These are phyloP conservation scores for Corythaixoides concolor DNA, from an alignment of 2,113 vertebrate genomes.

Conservation along the genomic window DNA sequence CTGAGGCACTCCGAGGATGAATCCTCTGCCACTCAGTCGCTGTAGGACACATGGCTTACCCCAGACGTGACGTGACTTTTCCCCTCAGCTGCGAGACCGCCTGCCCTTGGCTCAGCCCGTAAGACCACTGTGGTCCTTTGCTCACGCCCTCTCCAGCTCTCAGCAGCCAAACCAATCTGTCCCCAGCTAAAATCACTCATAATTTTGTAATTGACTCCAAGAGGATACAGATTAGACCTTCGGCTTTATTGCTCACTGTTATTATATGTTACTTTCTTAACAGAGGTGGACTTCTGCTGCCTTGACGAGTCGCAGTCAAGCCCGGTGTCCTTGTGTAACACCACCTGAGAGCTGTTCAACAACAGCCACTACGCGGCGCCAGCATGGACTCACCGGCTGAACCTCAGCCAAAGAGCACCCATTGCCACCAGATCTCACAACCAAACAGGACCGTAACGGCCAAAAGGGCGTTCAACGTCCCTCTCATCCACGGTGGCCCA, in stretches of 20 bases:
- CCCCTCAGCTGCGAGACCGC: background rate
- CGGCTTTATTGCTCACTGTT: background rate
- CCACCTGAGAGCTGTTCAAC: background rate
- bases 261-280: background rate
- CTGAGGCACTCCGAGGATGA: background rate
- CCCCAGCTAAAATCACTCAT: background rate
- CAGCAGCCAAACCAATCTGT: background rate
- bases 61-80: background rate
- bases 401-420: background rate
- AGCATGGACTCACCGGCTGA: background rate
- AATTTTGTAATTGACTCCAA: background rate
- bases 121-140: accelerated
- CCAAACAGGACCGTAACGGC: accelerated
- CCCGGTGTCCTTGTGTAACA: background rate
- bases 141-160: background rate
- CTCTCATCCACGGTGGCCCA: background rate
- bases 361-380: background rate
- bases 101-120: background rate
- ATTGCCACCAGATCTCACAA: background rate
- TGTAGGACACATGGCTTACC: background rate
- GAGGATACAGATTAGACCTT: background rate
- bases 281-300: background rate
- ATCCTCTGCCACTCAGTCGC: background rate
- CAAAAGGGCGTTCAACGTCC: background rate
- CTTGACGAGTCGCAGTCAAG: background rate